Base-by-base conservation (phyloP, 1,140 invertebrate species). In the Manduca sexta region DNA sequence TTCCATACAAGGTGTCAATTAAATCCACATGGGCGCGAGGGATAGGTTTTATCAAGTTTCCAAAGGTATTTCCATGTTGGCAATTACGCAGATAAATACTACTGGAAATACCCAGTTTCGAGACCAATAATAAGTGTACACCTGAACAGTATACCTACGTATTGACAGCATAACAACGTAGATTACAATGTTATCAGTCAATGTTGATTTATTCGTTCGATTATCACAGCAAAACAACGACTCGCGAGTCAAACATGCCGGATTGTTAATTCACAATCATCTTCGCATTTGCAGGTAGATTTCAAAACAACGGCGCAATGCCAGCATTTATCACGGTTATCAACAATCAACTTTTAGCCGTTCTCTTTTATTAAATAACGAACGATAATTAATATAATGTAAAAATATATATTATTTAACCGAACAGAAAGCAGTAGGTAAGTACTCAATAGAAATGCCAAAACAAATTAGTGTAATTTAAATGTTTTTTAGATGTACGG, bases 301-400 rank as follows among this genome's bases (percentile, higher is more conserved):
- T 53, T 45, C 43, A 53, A 60, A 60, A 56, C 49, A 60, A 46
- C 8, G 16, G 10, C 16, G 12, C 29, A 17, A 41, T 8, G 14
- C 4, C 16, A 12, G 12, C 47, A 48, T 45, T 40, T 60, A 60
- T 60, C 52, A 40, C 15, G 12, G 47, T 59, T 63, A 59, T 59
- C 56, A 63, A 52, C 44, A 52, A 11, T 43, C 21, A 39, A 56
- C 34, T 50, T 45, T 45, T 29, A 44, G 45, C 37, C 38, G 30
- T 12, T 11, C 11, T 45, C 14, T 21, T 35, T 45, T 16, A 35
- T 35, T 35, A 35, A 35, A 13, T 2, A 35, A 13, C 12, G 14
- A 14, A 11, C 11, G 14, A 35, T 13, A 35, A 35, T 13, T 8
- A 34, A 34, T n/a, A 14, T n/a, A 1, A 6, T 12, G n/a, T 13